Evolutionary conservation across 2,113 vertebrate species (phyloP).

Genomic region (Neopipo cinnamomea): DNA sequence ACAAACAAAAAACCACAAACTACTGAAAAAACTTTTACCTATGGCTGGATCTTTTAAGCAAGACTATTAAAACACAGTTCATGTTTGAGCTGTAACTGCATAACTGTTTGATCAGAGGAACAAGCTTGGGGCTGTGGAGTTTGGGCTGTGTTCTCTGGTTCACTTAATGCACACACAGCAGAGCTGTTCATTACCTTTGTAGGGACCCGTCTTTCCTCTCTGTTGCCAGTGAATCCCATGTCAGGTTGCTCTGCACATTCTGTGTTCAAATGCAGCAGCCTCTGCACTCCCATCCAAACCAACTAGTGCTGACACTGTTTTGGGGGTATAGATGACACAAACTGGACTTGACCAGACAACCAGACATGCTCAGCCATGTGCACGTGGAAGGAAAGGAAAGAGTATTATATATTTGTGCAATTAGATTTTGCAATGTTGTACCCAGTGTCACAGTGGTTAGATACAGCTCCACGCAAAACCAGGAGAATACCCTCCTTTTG

Average conservation of each 20-base stretch:
- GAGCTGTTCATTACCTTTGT: neutral
- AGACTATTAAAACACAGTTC: neutral
- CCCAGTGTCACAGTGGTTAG: neutral
- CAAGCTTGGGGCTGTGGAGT: neutral
- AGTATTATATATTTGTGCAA: neutral
- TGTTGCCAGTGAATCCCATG: neutral
- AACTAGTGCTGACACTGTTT: neutral
- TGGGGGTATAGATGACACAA: neutral
- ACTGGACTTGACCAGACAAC: neutral
- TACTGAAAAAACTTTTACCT: neutral
- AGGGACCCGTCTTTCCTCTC: neutral
- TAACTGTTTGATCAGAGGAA: neutral
- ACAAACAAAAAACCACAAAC: neutral
- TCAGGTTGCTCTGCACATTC: neutral
- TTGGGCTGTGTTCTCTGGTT: neutral
- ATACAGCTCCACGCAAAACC: neutral
- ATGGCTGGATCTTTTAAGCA: neutral
- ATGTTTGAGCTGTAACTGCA: neutral
- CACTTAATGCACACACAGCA: neutral
- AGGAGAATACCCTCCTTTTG: neutral
- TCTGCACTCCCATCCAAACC: neutral
- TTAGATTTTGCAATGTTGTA: neutral
- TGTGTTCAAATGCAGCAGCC: neutral
- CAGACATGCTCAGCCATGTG: neutral
- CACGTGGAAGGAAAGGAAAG: neutral